Conservation (phyloP, 2,797 vertebrate species). For the Hypotaenidia philippensis region DNA sequence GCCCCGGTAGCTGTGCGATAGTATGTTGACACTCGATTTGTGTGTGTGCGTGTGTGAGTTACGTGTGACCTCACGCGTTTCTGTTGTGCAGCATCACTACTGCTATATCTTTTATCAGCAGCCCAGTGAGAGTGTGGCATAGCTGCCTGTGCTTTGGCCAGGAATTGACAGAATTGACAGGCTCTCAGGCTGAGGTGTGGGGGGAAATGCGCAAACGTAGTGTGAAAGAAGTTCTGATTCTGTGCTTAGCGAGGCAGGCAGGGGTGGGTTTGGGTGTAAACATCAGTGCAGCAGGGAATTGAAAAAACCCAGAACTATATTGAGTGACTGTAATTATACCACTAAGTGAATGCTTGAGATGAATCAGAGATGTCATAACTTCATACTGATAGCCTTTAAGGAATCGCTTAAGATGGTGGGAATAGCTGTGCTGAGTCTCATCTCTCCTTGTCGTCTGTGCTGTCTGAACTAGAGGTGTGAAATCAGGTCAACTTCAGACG, state of each 20-base stretch:
- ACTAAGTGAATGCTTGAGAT: background rate
- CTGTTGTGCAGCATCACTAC: background rate
- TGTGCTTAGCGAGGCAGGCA: background rate
- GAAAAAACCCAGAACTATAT: background rate
- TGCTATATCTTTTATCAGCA: background rate
- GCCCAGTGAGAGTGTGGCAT: background rate
- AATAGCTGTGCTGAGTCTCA: background rate
- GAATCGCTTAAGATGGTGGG: background rate
- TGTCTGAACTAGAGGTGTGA: background rate
- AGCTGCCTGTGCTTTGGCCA: background rate
- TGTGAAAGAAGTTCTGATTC: background rate
- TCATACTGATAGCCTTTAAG: background rate
- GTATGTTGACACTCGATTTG: background rate
- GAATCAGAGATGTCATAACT: background rate
- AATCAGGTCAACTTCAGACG: background rate
- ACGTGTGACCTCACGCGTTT: fast-evolving
- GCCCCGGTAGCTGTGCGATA: background rate
- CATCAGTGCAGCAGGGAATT: background rate
- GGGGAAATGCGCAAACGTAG: background rate
- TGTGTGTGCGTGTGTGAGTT: background rate
- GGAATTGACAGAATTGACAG: background rate
- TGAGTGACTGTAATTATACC: background rate
- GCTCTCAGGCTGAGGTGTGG: background rate
- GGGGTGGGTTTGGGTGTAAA: conserved; percentile 19
- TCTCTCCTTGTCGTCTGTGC: background rate